Evolutionary conservation across 2,888 invertebrate genomes (phyloP).

Genomic region (Digitonthophagus gazella): DNA sequence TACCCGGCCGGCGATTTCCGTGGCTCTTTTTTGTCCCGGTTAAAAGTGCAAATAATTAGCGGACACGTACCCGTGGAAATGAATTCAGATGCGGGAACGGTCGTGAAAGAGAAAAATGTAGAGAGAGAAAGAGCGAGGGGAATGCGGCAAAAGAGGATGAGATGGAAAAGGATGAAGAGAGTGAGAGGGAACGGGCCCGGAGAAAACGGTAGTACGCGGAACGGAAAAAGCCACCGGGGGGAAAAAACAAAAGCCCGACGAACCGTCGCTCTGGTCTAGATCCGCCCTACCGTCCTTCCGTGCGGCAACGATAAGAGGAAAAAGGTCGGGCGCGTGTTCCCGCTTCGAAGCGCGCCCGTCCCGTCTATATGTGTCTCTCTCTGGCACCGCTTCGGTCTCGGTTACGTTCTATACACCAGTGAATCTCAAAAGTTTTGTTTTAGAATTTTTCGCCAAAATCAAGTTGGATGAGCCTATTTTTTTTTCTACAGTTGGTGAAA

Average conservation of each 20-base stretch:
- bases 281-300: neutral
- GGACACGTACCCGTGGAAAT: slow-evolving; percentile 16
- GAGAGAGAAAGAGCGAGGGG: neutral
- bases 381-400: slow-evolving; percentile 42
- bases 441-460: too few relatives aligned
- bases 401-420: slow-evolving; percentile 35
- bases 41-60: slow-evolving; percentile 20
- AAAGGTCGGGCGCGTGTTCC: neutral
- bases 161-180: neutral
- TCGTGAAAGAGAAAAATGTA: neutral
- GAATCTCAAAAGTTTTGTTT: neutral
- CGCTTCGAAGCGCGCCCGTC: neutral
- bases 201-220: neutral
- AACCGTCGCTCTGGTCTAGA: slow-evolving; percentile 8
- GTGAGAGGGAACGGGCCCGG: neutral
- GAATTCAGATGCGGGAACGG: neutral
- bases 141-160: neutral
- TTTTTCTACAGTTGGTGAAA: too few relatives aligned
- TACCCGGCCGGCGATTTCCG: neutral
- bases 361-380: slow-evolving; percentile 39
- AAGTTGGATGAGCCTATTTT: too few relatives aligned
- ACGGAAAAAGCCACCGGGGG: slow-evolving; percentile 17
- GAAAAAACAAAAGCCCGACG: slow-evolving; percentile 23
- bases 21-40: neutral
- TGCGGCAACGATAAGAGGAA: neutral